Evolutionary conservation across 1,140 invertebrate species (phyloP).

Genomic region (Leptinotarsa defecta): DNA sequence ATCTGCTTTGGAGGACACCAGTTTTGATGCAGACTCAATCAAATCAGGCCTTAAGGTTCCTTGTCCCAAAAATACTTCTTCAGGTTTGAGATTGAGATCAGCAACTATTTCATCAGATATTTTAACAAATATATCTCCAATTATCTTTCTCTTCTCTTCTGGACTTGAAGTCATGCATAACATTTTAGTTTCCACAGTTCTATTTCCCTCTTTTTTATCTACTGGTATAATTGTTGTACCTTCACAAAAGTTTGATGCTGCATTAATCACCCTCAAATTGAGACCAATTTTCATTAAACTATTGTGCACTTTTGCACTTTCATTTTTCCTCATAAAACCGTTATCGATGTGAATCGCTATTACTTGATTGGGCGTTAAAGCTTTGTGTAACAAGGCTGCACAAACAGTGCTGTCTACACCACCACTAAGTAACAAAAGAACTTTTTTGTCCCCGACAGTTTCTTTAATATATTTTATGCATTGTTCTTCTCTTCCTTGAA

Average conservation of each 20-base stretch:
- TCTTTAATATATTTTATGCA: slow-evolving; percentile 94
- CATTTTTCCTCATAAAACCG: slow-evolving; percentile 97
- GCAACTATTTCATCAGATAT: slow-evolving; percentile 83
- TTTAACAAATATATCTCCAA: slow-evolving; percentile 96
- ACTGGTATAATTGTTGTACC: slow-evolving; percentile 80
- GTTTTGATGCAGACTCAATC: slow-evolving; percentile 92
- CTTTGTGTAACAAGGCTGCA: slow-evolving; percentile 90
- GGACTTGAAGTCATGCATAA: slow-evolving; percentile 86
- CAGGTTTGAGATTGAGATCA: slow-evolving; percentile 80
- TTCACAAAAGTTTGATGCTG: slow-evolving; percentile 73
- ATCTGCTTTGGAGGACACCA: slow-evolving; percentile 88
- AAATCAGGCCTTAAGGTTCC: slow-evolving; percentile 94
- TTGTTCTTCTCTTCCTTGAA: slow-evolving; percentile 84
- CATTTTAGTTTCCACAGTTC: slow-evolving; percentile 81
- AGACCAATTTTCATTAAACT: slow-evolving; percentile 71
- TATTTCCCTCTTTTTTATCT: slow-evolving; percentile 62
- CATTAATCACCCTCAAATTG: slow-evolving; percentile 76
- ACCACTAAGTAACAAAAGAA: slow-evolving; percentile 89
- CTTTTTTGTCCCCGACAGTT: slow-evolving; percentile 73
- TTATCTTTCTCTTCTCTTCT: slow-evolving; percentile 98
- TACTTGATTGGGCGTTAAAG: slow-evolving; percentile 87
- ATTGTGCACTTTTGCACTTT: slow-evolving; percentile 74
- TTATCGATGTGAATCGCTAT: slow-evolving; percentile 98
- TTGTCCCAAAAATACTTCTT: slow-evolving; percentile 69
- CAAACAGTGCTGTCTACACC: slow-evolving; percentile 99